Evolutionary conservation across 2,888 invertebrate genomes (phyloP), one percentile per base, ranked within the genome.

Genomic region (Polyommatus iphigenia): DNA sequence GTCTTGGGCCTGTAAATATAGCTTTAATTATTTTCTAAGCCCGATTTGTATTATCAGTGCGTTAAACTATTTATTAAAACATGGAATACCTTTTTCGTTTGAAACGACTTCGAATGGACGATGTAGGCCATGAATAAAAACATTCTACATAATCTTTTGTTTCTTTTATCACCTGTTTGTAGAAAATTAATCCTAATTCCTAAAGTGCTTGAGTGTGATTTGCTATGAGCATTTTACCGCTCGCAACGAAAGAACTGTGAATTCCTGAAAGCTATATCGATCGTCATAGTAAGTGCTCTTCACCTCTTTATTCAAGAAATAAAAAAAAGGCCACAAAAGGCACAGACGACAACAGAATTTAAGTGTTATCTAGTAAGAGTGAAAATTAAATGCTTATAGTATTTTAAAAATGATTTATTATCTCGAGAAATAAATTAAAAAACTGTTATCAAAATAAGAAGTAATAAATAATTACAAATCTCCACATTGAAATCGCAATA

Each of bases 81-180:
- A 94, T 94, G 94, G 92, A 86, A 81, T 83, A 85, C 93, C 94
- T 94, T 94, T 93, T 94, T 90, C 94, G 94, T 94, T 91, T 89
- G 92, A 94, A 90, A 82, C 78, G 80, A 73, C 77, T 90, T 94
- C 88, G 86, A 90, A 91, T 94, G 94, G 94, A 94, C 93, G 91
- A 94, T 83, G 92, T 88, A 81, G 84, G 82, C 92, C 94, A 94
- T 93, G 87, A 83, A 84, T 82, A 82, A 85, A 87, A 88, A 86
- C 88, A 85, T 85, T 85, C 85, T 83, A 82, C 75, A 80, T 76
- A 36, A 71, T 77, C 78, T 81, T 82, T 85, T 82, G 77, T 85
- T 87, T 80, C 24, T 10, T 62, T 76, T 36, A 6, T 54, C 54
- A 54, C 54, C 54, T 18, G 4, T 18, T 54, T 54, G 18, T 54